Evolutionary conservation across 1,140 invertebrate species (phyloP), one percentile per base, ranked within the genome.

Genomic region (Eriosoma lanigerum): DNA sequence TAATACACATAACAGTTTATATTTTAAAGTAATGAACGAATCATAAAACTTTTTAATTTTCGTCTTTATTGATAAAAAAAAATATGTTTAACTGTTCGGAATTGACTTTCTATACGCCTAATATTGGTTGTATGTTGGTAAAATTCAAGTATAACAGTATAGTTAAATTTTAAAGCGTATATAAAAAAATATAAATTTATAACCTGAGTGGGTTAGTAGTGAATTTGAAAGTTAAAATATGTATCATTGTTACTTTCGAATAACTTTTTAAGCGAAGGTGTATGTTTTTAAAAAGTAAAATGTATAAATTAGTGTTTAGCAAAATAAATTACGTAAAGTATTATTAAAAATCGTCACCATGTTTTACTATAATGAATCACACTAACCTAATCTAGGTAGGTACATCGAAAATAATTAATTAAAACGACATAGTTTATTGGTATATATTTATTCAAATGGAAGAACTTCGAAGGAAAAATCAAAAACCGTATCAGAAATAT

Each of bases 171-270:
- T 48, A 48, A 48, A 48, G 46, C 12, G 46, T 15, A 48, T 15
- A 48, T 1, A 64, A 68, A 24, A 68, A 68, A 68, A 68, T 68
- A n/a, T n/a, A n/a, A n/a, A n/a, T n/a, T n/a, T n/a, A n/a, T n/a
- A 12, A 68, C 15, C 13, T 6, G 21, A 68, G 66, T 68, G 66
- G 66, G 66, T 48, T 8, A 4, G 8, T 38, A 38, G 8, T 68
- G 17, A 68, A 68, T 68, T 68, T 68, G 66, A 68, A 68, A 68
- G 66, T 68, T 26, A 68, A 15, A 68, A 68, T 48, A 68, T 46
- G 48, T 46, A 48, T 48, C 66, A 68, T 68, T 68, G 66, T 68
- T 68, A 68, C 66, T 68, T 68, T 68, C 66, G 12, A 68, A 68
- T 68, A 15, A 68, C 12, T 48, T 48, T 64, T 68, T 48, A 13